Percentiles rank a stretch among this genome's conserved stretches.
phyloP scores from a whole-genome alignment of 1,140 invertebrate species.

The Drosophila asahinai region DNA sequence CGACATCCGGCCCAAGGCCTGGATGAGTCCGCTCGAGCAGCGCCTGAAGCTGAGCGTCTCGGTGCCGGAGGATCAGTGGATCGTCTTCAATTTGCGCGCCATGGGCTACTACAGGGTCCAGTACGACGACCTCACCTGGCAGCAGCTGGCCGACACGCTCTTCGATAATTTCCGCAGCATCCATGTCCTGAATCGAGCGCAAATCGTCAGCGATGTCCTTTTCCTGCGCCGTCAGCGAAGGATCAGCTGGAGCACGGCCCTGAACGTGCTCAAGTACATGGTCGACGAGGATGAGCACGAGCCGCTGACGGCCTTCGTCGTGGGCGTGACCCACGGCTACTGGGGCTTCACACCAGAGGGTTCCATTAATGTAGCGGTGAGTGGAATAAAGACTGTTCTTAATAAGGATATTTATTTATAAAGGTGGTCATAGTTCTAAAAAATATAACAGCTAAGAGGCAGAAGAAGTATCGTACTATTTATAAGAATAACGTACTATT shows the following conservation, averaged over 20 bases:
- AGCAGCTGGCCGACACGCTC: conserved; percentile 86
- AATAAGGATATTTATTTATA: too few species aligned
- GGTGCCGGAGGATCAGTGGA: conserved; percentile 85
- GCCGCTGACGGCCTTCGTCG: conserved; percentile 38
- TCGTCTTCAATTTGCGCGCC: conserved; percentile 87
- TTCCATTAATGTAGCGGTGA: conserved; percentile 32
- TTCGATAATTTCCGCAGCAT: conserved; percentile 86
- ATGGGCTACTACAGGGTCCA: conserved; percentile 90
- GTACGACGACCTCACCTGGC: conserved; percentile 90
- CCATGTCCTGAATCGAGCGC: conserved; percentile 89
- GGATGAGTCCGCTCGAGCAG: conserved; percentile 85
- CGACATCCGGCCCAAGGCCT: conserved; percentile 86
- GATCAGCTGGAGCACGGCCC: conserved; percentile 12
- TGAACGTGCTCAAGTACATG: conserved; percentile 45
- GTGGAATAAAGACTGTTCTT: background rate
- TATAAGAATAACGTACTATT: too few species aligned
- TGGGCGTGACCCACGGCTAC: conserved; percentile 38
- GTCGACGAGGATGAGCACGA: conserved; percentile 46
- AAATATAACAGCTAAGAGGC: too few species aligned
- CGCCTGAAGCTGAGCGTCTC: conserved; percentile 64
- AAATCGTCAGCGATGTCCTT: conserved; percentile 91
- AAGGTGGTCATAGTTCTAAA: too few species aligned
- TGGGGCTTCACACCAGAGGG: conserved; percentile 38
- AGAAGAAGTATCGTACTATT: too few species aligned
- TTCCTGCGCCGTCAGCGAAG: conserved; percentile 85